Conservation (phyloP, 2,113 vertebrate genomes). For the Ameiurus melas region DNA sequence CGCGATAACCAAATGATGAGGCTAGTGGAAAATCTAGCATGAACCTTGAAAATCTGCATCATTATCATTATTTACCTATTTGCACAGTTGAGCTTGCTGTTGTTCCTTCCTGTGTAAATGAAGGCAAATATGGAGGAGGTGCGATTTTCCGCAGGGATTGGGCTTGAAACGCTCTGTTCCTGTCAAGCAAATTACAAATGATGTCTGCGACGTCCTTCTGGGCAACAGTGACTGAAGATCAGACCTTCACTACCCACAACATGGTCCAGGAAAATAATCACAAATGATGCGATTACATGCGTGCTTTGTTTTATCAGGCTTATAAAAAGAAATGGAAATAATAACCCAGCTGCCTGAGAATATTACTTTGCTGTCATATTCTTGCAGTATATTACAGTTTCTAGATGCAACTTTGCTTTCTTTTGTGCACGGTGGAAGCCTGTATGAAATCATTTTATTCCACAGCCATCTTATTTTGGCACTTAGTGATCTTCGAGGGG, state of each 20-base stretch:
- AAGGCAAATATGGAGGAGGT: not conserved
- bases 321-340: not conserved
- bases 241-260: not conserved
- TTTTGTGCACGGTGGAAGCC: not conserved
- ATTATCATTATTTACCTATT: conserved; percentile 7
- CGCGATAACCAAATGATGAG: not conserved
- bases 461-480: not conserved
- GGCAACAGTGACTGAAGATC: not conserved
- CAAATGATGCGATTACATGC: not conserved
- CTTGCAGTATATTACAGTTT: not conserved
- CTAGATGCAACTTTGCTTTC: not conserved
- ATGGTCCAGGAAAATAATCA: not conserved
- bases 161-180: not conserved
- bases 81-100: not conserved
- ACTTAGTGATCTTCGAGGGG: not conserved
- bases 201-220: not conserved
- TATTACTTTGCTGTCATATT: not conserved
- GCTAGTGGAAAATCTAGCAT: not conserved
- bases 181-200: not conserved
- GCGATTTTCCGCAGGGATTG: not conserved
- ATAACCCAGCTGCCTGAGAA: not conserved
- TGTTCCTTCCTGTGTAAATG: not conserved
- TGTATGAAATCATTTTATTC: not conserved
- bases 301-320: not conserved
- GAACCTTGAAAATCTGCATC: not conserved